A percentile compares a stretch with the other conserved stretches of the same genome.
Conservation (phyloP, 2,888 invertebrate species). For the Ctena decussata region DNA sequence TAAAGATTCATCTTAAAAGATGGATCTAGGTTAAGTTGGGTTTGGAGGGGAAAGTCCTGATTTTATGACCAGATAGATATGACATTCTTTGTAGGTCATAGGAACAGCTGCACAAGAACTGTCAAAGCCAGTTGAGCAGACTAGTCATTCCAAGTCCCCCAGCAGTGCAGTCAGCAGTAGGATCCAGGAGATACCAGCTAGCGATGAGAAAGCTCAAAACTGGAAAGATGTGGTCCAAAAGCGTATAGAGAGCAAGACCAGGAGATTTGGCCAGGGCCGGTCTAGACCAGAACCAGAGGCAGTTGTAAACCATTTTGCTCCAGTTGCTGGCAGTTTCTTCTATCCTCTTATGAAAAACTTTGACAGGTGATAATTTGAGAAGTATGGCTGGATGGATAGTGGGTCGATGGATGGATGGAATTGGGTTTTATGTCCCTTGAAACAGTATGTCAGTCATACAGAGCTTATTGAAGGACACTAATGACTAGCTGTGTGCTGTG, state of each 20-base stretch:
- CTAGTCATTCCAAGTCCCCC: constrained; percentile 23
- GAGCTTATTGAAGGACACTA: no score
- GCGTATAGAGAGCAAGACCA: constrained; percentile 92
- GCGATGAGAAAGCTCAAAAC: constrained; percentile 63
- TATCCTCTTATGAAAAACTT: constrained; percentile 89
- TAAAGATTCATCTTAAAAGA: no score
- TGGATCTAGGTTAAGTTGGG: no score
- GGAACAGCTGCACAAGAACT: constrained; percentile 83
- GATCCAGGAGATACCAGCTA: constrained; percentile 85
- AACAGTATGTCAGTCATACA: no score
- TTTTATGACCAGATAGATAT: no score
- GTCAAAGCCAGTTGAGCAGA: constrained; percentile 72
- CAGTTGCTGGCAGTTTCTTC: constrained; percentile 93
- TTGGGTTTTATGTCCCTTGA: no score
- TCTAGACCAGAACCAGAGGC: constrained; percentile 86
- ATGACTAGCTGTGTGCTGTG: no score
- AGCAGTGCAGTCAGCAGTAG: constrained; percentile 83
- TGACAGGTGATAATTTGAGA: constrained; percentile 82
- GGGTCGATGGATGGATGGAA: no score
- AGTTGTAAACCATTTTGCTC: constrained; percentile 90
- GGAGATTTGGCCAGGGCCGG: constrained; percentile 88
- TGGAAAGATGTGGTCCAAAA: constrained; percentile 90
- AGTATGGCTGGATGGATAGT: no score
- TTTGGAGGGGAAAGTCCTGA: no score
- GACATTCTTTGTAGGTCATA: constrained; percentile 78